Conservation (phyloP, 1,140 invertebrate genomes). For the Planococcus citri region DNA sequence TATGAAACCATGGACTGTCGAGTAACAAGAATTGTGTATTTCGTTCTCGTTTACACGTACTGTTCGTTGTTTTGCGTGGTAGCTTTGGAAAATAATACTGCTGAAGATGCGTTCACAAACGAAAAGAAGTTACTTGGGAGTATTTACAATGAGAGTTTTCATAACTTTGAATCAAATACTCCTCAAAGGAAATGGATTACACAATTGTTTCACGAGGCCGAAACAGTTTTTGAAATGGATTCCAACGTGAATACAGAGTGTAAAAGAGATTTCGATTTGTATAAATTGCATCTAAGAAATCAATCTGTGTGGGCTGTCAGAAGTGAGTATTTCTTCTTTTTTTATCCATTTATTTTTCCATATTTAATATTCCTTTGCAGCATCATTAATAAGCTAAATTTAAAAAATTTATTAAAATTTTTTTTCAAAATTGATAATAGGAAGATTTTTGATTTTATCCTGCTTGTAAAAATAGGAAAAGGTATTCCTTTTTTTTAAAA, state of each 20-base stretch:
- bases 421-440: too few species aligned
- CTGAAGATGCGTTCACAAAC: not conserved
- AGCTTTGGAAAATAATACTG: not conserved
- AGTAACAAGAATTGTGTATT: not conserved
- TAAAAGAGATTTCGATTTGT: not conserved
- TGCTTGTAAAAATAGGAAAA: too few species aligned
- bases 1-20: not conserved
- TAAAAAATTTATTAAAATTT: too few species aligned
- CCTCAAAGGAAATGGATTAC: constrained; percentile 1
- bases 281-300: constrained; percentile 8
- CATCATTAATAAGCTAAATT: too few species aligned
- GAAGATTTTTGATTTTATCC: too few species aligned
- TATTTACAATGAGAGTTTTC: not conserved
- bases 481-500: too few species aligned
- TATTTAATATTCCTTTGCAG: too few species aligned
- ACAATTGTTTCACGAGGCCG: not conserved
- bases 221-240: not conserved
- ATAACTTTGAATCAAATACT: not conserved
- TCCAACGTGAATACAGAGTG: not conserved
- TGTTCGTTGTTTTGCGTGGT: not conserved
- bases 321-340: constrained; percentile 13
- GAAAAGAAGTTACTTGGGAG: not conserved
- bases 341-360: too few species aligned
- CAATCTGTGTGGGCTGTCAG: constrained; percentile 5
- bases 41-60: not conserved